Evolutionary conservation across 2,113 vertebrate genomes (phyloP).

Genomic region (Chloropsis cyanopogon): DNA sequence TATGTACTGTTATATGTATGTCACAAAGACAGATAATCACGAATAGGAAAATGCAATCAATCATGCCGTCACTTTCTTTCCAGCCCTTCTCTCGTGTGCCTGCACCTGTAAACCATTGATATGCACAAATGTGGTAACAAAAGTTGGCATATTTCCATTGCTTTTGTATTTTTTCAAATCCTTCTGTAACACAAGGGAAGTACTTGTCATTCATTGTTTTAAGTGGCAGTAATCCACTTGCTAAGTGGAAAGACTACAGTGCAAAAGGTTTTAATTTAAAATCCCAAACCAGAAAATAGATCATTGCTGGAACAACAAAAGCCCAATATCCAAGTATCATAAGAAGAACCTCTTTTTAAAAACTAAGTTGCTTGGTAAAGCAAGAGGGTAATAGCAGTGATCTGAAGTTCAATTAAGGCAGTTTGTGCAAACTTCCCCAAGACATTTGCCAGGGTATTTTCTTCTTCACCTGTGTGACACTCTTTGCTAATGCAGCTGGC

Average conservation of each 20-base stretch:
- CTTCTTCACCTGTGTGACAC: background rate
- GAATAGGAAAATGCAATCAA: constrained; percentile 27
- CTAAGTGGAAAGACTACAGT: constrained; percentile 1
- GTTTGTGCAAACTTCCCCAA: background rate
- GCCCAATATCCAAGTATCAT: background rate
- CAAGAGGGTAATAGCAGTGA: background rate
- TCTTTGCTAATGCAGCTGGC: background rate
- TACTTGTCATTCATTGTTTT: background rate
- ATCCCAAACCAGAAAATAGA: background rate
- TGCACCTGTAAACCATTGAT: background rate
- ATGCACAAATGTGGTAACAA: background rate
- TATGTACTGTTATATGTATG: background rate
- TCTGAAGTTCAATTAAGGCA: background rate
- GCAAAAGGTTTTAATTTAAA: constrained; percentile 1
- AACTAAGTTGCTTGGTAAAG: background rate
- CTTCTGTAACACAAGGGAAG: background rate
- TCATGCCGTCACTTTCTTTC: background rate
- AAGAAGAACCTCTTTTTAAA: background rate
- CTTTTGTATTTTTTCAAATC: background rate
- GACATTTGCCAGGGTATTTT: background rate
- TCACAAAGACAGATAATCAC: background rate
- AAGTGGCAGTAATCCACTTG: constrained; percentile 14
- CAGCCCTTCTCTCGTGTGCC: background rate
- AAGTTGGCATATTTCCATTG: background rate
- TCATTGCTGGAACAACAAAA: background rate